phyloP scores from a whole-genome alignment of 2,797 vertebrate genomes.

The Monodelphis domestica region DNA sequence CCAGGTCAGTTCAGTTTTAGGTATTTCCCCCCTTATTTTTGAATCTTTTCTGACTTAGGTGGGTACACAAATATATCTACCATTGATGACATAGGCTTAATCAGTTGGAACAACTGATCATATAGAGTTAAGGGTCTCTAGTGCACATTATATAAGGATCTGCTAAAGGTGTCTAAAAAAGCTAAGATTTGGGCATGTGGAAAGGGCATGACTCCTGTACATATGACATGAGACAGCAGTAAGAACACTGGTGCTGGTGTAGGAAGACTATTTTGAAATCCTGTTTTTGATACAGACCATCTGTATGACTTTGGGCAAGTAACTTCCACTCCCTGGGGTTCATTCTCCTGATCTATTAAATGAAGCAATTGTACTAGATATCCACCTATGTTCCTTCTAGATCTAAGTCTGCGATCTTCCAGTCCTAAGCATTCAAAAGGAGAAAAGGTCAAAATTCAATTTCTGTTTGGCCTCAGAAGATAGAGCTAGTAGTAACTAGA shows the following conservation, averaged over 20 bases:
- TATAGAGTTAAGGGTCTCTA: not conserved
- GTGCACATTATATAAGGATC: not conserved
- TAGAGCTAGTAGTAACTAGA: not conserved
- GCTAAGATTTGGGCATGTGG: not conserved
- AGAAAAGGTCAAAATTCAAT: not conserved
- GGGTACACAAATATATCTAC: not conserved
- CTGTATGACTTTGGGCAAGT: not conserved
- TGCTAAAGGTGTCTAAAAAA: not conserved
- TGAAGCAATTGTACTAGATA: not conserved
- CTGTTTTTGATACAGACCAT: not conserved
- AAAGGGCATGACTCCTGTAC: not conserved
- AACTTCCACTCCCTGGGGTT: not conserved
- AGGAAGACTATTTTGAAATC: not conserved
- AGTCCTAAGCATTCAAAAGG: not conserved
- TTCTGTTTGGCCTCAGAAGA: not conserved
- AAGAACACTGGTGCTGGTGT: not conserved
- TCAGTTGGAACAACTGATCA: not conserved
- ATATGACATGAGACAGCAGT: not conserved
- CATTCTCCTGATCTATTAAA: not conserved
- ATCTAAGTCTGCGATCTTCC: not conserved
- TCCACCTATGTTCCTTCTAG: not conserved
- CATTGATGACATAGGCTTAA: not conserved
- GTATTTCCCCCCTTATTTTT: not conserved
- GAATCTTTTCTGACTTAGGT: not conserved
- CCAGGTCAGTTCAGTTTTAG: not conserved